These are phyloP conservation scores for Chiridota heheva DNA, from an alignment of 35 echinoderm and acorn worm species.

Conservation along the genomic window DNA sequence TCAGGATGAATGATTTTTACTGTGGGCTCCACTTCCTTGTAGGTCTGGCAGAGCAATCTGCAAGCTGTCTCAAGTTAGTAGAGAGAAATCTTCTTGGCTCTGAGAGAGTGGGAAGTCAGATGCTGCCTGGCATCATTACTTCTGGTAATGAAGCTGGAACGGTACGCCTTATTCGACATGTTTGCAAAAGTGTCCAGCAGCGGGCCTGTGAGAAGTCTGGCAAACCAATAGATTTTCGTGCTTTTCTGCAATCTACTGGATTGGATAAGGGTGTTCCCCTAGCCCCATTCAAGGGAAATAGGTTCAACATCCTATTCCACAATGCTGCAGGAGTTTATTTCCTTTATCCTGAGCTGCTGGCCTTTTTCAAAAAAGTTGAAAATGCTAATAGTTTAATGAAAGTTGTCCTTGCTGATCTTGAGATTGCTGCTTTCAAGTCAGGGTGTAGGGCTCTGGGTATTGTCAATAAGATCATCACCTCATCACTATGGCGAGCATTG, in stretches of 20 bases:
- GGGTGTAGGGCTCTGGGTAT: constrained; percentile 40
- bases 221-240: constrained; percentile 39
- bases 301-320: constrained; percentile 71
- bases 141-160: too few species aligned
- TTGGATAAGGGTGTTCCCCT: constrained; percentile 12
- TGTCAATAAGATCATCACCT: constrained; percentile 39
- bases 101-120: too few species aligned
- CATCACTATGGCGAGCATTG: constrained; percentile 40
- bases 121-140: too few species aligned
- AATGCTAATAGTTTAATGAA: constrained; percentile 24
- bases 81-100: constrained; percentile 47
- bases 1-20: constrained; percentile 51
- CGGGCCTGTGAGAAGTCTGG: constrained; percentile 41
- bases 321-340: constrained; percentile 51
- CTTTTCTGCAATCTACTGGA: constrained; percentile 11
- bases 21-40: constrained; percentile 61
- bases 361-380: constrained; percentile 30
- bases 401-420: constrained; percentile 51
- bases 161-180: constrained; percentile 7
- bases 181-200: constrained; percentile 59
- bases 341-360: not conserved
- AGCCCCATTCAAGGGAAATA: constrained; percentile 60
- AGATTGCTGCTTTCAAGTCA: constrained; percentile 23
- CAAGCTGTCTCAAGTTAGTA: not conserved
- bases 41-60: constrained; percentile 48